Percentiles rank a stretch among this genome's conserved stretches.
These are phyloP conservation scores for Malthinus flaveolus DNA, from an alignment of 2,888 invertebrate genomes.

Conservation along the genomic window DNA sequence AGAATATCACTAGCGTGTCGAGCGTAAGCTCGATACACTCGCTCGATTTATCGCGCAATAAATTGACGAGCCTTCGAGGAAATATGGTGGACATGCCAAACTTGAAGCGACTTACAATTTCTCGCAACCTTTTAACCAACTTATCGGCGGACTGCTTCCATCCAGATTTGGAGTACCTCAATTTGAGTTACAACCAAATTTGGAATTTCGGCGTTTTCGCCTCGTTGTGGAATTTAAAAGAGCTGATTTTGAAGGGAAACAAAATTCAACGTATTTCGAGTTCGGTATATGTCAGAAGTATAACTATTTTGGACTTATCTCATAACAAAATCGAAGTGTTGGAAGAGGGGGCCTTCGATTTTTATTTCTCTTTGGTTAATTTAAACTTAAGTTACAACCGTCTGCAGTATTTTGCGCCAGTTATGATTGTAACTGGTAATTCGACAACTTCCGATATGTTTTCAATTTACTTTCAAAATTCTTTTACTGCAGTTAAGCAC, in stretches of 20 bases:
- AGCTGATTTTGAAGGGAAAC: conserved; percentile 26
- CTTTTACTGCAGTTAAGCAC: not conserved
- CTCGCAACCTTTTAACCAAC: conserved; percentile 18
- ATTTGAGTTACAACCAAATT: conserved; percentile 25
- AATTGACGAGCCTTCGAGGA: conserved; percentile 22
- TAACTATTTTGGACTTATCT: conserved; percentile 26
- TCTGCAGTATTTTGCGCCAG: conserved; percentile 16
- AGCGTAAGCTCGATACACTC: conserved; percentile 11
- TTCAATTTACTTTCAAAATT: too few relatives aligned
- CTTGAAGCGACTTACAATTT: conserved; percentile 17
- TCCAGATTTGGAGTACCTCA: conserved; percentile 24
- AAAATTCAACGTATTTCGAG: conserved; percentile 13
- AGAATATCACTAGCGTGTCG: conserved; percentile 19
- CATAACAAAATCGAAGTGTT: conserved; percentile 23
- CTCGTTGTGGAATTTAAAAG: conserved; percentile 21
- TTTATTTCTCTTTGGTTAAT: conserved; percentile 14
- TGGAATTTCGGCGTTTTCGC: conserved; percentile 11
- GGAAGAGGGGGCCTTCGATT: conserved; percentile 13
- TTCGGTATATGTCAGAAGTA: conserved; percentile 8
- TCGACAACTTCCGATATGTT: not conserved
- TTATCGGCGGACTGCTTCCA: conserved; percentile 20
- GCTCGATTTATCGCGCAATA: conserved; percentile 25
- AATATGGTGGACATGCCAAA: conserved; percentile 8
- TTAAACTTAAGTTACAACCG: conserved; percentile 23
- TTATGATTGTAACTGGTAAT: not conserved